Conservation (phyloP, 2,797 vertebrate species). For the Onychomys torridus region DNA sequence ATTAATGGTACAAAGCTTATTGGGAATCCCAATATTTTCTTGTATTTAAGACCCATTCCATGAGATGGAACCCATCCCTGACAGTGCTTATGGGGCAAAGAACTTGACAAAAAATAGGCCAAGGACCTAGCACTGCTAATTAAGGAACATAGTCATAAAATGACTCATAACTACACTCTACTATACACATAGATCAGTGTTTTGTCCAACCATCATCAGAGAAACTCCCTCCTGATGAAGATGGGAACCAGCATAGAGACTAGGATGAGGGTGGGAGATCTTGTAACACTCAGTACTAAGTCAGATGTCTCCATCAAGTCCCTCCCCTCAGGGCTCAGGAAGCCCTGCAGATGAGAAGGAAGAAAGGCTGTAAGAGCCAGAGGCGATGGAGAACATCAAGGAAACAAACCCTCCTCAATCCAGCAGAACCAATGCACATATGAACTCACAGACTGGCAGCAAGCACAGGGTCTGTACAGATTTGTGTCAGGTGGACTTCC, state of each 20-base stretch:
- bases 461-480: background rate
- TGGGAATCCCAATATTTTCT: background rate
- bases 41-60: background rate
- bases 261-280: background rate
- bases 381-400: background rate
- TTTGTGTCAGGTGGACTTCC: background rate
- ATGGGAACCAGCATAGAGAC: background rate
- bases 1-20: background rate
- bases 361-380: background rate
- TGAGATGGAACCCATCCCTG: background rate
- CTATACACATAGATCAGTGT: background rate
- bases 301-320: background rate
- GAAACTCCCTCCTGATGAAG: background rate
- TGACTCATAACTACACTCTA: background rate
- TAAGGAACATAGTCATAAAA: background rate
- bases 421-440: background rate
- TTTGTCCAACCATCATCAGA: background rate
- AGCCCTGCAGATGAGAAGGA: background rate
- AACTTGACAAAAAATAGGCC: background rate
- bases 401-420: background rate
- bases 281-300: background rate
- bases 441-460: background rate
- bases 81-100: background rate
- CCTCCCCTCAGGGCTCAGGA: background rate
- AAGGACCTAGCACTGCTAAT: background rate